Conservation (phyloP, 2,113 vertebrate genomes). For the Pterocles burchelli region DNA sequence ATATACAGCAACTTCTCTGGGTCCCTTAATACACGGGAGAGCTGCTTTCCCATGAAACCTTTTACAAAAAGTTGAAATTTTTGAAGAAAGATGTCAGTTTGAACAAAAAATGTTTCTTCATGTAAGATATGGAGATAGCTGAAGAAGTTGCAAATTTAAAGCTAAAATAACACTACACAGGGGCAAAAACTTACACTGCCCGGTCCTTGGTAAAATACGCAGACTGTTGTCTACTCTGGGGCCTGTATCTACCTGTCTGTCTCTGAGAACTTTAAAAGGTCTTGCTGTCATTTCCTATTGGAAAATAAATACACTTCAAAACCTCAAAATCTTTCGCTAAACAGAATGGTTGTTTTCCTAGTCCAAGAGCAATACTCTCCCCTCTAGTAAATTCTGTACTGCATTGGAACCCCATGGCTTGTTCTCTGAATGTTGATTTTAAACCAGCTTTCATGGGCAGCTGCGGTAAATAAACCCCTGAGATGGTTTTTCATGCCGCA, state of each 20-base stretch:
- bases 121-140: neutral
- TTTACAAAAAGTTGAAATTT: neutral
- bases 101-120: neutral
- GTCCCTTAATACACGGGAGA: constrained; percentile 13
- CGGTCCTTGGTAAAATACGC: neutral
- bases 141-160: constrained; percentile 4
- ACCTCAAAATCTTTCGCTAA: constrained; percentile 16
- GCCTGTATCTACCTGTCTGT: neutral
- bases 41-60: neutral
- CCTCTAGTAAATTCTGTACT: neutral
- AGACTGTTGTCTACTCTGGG: neutral
- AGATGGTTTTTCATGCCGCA: neutral
- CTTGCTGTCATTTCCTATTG: neutral
- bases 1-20: constrained; percentile 23
- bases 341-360: constrained; percentile 11
- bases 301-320: constrained; percentile 61
- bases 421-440: constrained; percentile 35
- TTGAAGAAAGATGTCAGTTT: neutral
- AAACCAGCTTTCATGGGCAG: constrained; percentile 46
- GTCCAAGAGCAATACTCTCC: constrained; percentile 53
- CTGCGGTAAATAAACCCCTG: constrained; percentile 33
- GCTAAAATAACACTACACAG: neutral
- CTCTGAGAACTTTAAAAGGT: neutral
- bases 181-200: neutral
- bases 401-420: constrained; percentile 25